A percentile compares a stretch with the other conserved stretches of the same genome.
phyloP scores from a whole-genome alignment of 2,113 vertebrate species.

The Pimephales promelas region DNA sequence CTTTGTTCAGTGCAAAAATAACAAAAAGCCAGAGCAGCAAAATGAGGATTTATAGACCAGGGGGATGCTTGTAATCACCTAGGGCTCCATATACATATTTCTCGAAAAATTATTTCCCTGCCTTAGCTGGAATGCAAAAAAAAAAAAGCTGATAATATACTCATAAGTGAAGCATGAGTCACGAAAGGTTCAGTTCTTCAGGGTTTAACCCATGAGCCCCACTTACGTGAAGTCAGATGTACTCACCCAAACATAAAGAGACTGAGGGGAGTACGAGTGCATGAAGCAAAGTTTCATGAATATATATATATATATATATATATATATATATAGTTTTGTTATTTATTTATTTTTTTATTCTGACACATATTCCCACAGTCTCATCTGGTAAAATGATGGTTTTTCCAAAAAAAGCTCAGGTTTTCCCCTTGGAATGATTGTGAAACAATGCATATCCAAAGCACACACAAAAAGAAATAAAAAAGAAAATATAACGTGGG shows the following conservation, averaged over 20 bases:
- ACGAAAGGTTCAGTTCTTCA: background rate
- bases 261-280: background rate
- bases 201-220: constrained; percentile 13
- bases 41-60: constrained; percentile 45
- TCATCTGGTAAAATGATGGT: constrained; percentile 6
- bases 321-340: no score
- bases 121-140: constrained; percentile 27
- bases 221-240: constrained; percentile 10
- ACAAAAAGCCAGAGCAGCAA: constrained; percentile 21
- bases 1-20: constrained; percentile 39
- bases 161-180: constrained; percentile 15
- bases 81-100: constrained; percentile 42
- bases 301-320: no score
- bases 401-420: constrained; percentile 21
- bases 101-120: constrained; percentile 36
- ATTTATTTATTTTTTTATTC: background rate
- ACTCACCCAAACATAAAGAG: background rate
- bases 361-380: constrained; percentile 33
- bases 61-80: constrained; percentile 17
- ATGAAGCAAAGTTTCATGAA: constrained; percentile 12
- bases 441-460: constrained; percentile 29
- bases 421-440: constrained; percentile 20
- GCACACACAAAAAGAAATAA: constrained; percentile 7
- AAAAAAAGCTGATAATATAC: constrained; percentile 17
- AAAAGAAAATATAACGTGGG: background rate